Base-by-base conservation (phyloP, 2,797 vertebrate genomes). In the Naso thynnoides region DNA sequence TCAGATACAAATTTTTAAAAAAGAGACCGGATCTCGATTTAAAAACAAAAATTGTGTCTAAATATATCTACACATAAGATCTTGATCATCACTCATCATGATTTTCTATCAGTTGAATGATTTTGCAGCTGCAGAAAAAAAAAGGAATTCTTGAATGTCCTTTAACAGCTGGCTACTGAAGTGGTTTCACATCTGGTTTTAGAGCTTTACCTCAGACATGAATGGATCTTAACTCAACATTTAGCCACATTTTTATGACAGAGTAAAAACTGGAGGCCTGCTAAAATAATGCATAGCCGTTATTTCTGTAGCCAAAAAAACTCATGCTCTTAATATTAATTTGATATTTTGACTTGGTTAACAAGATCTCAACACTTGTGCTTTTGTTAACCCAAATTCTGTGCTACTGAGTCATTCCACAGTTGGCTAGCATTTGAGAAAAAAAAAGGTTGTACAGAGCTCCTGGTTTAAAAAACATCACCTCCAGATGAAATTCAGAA, bases 401-500 rank as follows among this genome's bases (percentile, higher is more conserved):
- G 16, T 52, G 44, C 39, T 29, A 36, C 3, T 10, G 16, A 64
- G 26, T 69, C 44, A 33, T 59, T 48, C 48, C 41, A 65, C 16
- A 47, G 7, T 47, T 56, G 1, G 31, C 14, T 15, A 6, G 24
- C n/a, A 58, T 62, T 69, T 60, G 3, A 15, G 14, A 16, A 11
- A 24, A 65, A 60, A 27, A 63, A 60, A 39, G 7, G 3, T 53
- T 78, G 27, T 21, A 23, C 29, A 39, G 53, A 6, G 33, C 60
- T 45, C 8, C 33, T 48, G 24, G 44, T 47, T 38, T 52, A 49
- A 81, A 79, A 74, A 59, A 27, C 49, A 57, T 66, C 70, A 85
- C 48, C 38, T 82, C 38, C 70, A 59, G 27, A 42, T 65, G 71
- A 88, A 88, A 91, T 86, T 81, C 65, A 49, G 52, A 62, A 26